Base-by-base conservation (phyloP, 2,797 vertebrate species). In the Bovichtus diacanthus region DNA sequence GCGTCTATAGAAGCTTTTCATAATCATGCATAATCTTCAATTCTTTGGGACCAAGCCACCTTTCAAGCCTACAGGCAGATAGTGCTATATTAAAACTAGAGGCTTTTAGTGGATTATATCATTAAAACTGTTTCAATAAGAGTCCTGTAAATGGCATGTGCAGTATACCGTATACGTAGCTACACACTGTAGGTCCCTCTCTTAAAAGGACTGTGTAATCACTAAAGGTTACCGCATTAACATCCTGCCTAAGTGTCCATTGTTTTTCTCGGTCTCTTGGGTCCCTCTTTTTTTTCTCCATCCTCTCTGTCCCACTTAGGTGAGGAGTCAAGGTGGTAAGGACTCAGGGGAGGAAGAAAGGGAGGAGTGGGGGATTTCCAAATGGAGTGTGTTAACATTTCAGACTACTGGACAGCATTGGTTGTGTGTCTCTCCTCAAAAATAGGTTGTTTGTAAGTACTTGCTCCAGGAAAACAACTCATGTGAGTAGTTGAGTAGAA, bases 321-420 rank as follows among this genome's bases (percentile, higher is more conserved):
- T 77, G 64, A 89, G 18, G 56, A 73, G 39, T 77, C 64, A 80
- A 76, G 77, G 79, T 65, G 72, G 55, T 41, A 63, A 53, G 81
- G 86, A 64, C n/a, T 47, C n/a, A 50, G 61, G 83, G 82, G 87
- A 84, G 68, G 44, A 86, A 82, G 56, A 76, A 56, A 78, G 54
- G 60, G 82, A 44, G 83, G 63, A 80, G 60, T 56, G 60, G 68
- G 81, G 83, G 80, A 49, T 83, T 90, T 82, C 76, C 83, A 86
- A 12, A 70, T 62, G 74, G 23, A 75, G 71, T 55, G 59, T 43
- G 62, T 67, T 59, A 29, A 68, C 39, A 60, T 75, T 66, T 65
- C 54, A n/a, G 3, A 54, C 51, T 53, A 0, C 38, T 9, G 43
- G 68, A 70, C 58, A 54, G 39, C n/a, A 62, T 6, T 1, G 19